Conservation (phyloP, 2,888 invertebrate genomes). For the Cerceris rybyensis region DNA sequence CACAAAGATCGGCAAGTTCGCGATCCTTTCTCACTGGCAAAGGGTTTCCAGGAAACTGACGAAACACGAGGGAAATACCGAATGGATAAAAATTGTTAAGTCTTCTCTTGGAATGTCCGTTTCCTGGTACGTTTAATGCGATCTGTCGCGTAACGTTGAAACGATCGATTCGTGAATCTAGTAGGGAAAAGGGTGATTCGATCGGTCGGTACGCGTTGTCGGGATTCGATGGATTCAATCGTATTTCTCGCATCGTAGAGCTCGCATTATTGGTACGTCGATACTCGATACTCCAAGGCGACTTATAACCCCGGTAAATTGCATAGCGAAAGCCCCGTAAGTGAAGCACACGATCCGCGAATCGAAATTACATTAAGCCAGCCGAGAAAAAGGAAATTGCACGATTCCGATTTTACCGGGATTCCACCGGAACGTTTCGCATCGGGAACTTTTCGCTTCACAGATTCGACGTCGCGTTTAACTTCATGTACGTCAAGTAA, state of each 20-base stretch:
- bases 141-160: neutral
- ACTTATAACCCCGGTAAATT: slow-evolving; percentile 30
- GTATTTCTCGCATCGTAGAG: slow-evolving; percentile 15
- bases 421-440: neutral
- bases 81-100: neutral
- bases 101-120: neutral
- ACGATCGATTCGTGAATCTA: slow-evolving; percentile 6
- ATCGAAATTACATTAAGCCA: slow-evolving; percentile 33
- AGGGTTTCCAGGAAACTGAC: too few relatives aligned
- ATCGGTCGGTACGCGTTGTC: slow-evolving; percentile 4
- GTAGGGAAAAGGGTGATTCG: neutral
- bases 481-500: too few relatives aligned
- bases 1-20: too few relatives aligned
- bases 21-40: too few relatives aligned
- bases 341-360: slow-evolving; percentile 6
- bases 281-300: slow-evolving; percentile 26
- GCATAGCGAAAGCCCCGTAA: slow-evolving; percentile 21
- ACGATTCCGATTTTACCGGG: slow-evolving; percentile 16
- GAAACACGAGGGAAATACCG: neutral
- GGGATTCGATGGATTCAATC: slow-evolving; percentile 7
- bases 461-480: too few relatives aligned
- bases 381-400: slow-evolving; percentile 20
- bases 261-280: slow-evolving; percentile 17
- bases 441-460: slow-evolving; percentile 22
- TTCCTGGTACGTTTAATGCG: neutral